These are phyloP conservation scores for Hozukius guyotensis DNA, from an alignment of 2,797 vertebrate species.

Conservation along the genomic window DNA sequence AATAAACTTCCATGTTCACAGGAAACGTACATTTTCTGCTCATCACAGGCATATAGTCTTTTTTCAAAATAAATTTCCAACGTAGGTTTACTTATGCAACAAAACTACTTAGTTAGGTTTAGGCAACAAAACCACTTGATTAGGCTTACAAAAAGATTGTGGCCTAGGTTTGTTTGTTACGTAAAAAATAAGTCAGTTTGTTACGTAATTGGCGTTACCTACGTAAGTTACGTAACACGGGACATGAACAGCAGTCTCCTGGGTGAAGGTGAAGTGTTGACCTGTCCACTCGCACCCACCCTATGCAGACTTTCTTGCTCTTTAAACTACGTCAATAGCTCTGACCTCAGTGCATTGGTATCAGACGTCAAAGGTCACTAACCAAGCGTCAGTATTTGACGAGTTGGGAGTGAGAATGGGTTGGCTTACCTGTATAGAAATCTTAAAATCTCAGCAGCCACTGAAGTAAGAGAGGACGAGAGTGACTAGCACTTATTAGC, in stretches of 20 bases:
- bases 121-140: no score
- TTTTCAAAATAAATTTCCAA: no score
- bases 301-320: neutral
- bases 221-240: neutral
- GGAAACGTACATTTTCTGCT: no score
- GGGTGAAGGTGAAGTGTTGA: neutral
- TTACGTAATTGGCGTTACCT: neutral
- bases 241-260: neutral
- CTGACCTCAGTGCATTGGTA: no score
- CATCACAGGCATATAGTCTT: no score
- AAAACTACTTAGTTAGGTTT: no score
- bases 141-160: no score
- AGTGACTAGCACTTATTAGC: neutral
- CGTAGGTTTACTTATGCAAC: no score
- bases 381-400: neutral
- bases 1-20: no score
- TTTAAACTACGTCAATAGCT: no score
- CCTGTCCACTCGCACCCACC: rapidly evolving
- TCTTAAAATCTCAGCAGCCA: neutral
- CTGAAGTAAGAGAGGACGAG: neutral
- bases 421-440: neutral
- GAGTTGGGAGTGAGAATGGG: neutral
- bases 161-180: no score
- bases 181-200: neutral
- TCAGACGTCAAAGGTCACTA: neutral